Evolutionary conservation across 2,113 vertebrate genomes (phyloP).

Genomic region (Ceyx cyanopectus): DNA sequence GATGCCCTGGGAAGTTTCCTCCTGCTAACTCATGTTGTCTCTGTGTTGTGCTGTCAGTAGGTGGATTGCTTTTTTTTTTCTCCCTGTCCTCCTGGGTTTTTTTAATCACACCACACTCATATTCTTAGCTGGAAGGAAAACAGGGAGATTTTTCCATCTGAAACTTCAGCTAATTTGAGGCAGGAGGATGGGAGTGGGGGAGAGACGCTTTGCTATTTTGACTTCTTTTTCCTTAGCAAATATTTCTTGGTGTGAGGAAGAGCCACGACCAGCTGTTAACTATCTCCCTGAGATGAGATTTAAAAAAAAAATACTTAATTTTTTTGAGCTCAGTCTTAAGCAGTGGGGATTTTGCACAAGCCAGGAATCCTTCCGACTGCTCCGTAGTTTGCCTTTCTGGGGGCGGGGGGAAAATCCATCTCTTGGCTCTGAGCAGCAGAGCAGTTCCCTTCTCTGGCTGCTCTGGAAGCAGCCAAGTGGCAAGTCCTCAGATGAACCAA

Average conservation of each 20-base stretch:
- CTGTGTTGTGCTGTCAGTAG: background rate
- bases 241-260: background rate
- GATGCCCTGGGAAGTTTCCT: background rate
- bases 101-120: background rate
- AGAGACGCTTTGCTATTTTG: constrained; percentile 7
- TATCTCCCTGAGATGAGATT: background rate
- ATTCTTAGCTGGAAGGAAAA: background rate
- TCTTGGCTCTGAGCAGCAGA: background rate
- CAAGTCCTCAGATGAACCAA: constrained; percentile 13
- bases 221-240: background rate
- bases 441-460: background rate
- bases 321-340: background rate
- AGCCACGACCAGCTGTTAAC: background rate
- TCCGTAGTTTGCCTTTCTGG: background rate
- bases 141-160: background rate
- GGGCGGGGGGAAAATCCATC: background rate
- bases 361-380: background rate
- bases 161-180: background rate
- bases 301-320: background rate
- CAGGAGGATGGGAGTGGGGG: background rate
- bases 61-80: background rate
- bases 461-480: background rate
- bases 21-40: background rate
- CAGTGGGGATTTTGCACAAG: background rate
- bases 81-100: background rate